Evolutionary conservation across 2,888 invertebrate species (phyloP), one percentile per base, ranked within the genome.

Genomic region (Prosapia bicincta): DNA sequence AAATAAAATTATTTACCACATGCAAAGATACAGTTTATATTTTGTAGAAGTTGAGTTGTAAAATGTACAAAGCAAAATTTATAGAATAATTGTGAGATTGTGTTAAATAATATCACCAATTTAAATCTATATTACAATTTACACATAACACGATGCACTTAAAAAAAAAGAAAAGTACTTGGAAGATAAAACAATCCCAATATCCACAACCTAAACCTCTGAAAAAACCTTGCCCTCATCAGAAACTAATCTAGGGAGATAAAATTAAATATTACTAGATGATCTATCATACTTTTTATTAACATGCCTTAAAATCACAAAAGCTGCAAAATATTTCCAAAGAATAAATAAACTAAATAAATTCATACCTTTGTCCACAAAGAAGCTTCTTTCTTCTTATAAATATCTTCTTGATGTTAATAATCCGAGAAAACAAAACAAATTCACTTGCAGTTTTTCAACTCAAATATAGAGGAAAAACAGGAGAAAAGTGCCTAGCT

Each of bases 301-400:
- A 54, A 54, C 54, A 54, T 54, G 54, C 54, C 20, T 54, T 54
- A 6, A 54, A 3, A 10, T 20, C 20, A 20, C 54, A 54, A 2
- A 54, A 54, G 54, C 54, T 54, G 20, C 20, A 54, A 54, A 54
- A 54, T 1, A 20, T 54, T 20, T 54, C 38, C 32, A 54, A 70
- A 24, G 54, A 25, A 69, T 26, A 66, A 38, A 67, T 65, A 71
- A 72, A 74, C 26, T 54, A 74, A 76, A n/a, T 68, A 68, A 73
- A 69, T 65, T 38, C 13, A 70, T 73, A 73, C 66, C 43, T 75
- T 72, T 5, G 3, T 54, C 13, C 24, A 54, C 20, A 74, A 72
- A 67, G 20, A 30, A 69, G 65, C 70, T 54, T 54, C 3, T 54
- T 20, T 32, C 54, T 54, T 54, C 54, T 20, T 54, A 13, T 2